Evolutionary conservation across 2,888 invertebrate genomes (phyloP).

Genomic region (Macrophya alboannulata): DNA sequence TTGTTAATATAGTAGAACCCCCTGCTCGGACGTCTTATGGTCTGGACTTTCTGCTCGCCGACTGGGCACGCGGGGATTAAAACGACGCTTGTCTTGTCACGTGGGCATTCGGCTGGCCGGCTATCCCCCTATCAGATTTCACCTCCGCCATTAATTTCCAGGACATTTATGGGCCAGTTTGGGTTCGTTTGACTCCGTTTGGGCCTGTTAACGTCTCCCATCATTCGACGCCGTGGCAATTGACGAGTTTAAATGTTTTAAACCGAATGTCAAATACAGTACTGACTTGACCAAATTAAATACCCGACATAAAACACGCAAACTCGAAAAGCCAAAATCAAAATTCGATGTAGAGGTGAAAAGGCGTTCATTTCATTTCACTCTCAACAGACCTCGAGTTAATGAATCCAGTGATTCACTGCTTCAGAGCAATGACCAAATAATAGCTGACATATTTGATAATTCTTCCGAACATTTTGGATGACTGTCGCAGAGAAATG

Average conservation of each 20-base stretch:
- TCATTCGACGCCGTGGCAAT: conserved; percentile 39
- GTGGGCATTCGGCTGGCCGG: conserved; percentile 31
- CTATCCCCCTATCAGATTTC: conserved; percentile 55
- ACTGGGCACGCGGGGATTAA: conserved; percentile 51
- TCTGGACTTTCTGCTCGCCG: conserved; percentile 15
- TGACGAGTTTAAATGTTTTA: conserved; percentile 48
- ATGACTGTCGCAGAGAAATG: not conserved
- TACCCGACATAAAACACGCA: conserved; percentile 1
- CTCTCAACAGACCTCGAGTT: not conserved
- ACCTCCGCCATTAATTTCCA: conserved; percentile 56
- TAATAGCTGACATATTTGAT: not conserved
- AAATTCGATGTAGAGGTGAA: not conserved
- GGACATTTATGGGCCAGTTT: conserved; percentile 58
- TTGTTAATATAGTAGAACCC: conserved; percentile 44
- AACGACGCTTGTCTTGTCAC: conserved; percentile 57
- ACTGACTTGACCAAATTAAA: not conserved
- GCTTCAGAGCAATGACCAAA: not conserved
- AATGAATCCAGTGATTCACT: not conserved
- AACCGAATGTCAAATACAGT: conserved; percentile 19
- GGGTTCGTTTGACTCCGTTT: conserved; percentile 56
- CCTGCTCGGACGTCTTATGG: not conserved
- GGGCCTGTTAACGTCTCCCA: conserved; percentile 53
- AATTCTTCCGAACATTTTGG: not conserved
- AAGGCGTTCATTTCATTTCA: too few species aligned
- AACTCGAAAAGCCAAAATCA: not conserved